Percentiles rank a stretch among this genome's conserved stretches.
Evolutionary conservation across 1,140 invertebrate genomes (phyloP).

Genomic region (Panagrolaimus sp.): DNA sequence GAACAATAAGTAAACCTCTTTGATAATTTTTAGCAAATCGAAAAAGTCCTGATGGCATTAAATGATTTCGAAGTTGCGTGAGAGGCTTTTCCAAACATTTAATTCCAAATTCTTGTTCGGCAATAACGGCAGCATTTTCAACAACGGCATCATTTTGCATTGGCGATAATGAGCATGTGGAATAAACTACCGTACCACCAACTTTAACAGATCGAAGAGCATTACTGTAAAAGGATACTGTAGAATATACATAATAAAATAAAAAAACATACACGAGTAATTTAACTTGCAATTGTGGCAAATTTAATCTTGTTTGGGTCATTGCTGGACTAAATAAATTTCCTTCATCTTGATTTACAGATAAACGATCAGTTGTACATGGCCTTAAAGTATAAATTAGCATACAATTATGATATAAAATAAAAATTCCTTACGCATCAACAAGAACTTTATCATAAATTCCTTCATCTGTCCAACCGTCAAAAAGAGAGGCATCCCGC

Average conservation of each 20-base stretch:
- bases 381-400: slow-evolving; percentile 63
- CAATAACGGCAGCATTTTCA: slow-evolving; percentile 71
- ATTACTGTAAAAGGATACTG: slow-evolving; percentile 63
- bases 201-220: slow-evolving; percentile 67
- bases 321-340: slow-evolving; percentile 78
- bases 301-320: slow-evolving; percentile 73
- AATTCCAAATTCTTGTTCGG: slow-evolving; percentile 68
- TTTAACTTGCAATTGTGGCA: slow-evolving; percentile 77
- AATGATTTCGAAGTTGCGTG: slow-evolving; percentile 63
- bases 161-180: slow-evolving; percentile 86
- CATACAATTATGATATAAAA: no score
- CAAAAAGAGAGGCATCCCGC: slow-evolving; percentile 64
- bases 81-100: slow-evolving; percentile 68
- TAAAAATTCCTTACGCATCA: not conserved
- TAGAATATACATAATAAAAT: slow-evolving; percentile 22
- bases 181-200: slow-evolving; percentile 85
- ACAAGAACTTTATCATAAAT: slow-evolving; percentile 67
- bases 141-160: slow-evolving; percentile 94
- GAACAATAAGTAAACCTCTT: slow-evolving; percentile 80
- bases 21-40: slow-evolving; percentile 46
- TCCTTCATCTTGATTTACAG: slow-evolving; percentile 75
- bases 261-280: slow-evolving; percentile 69
- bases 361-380: slow-evolving; percentile 85
- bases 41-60: slow-evolving; percentile 44
- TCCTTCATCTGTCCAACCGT: slow-evolving; percentile 64